phyloP scores from a whole-genome alignment of 2,888 invertebrate genomes.

The Pristionchus mayeri region DNA sequence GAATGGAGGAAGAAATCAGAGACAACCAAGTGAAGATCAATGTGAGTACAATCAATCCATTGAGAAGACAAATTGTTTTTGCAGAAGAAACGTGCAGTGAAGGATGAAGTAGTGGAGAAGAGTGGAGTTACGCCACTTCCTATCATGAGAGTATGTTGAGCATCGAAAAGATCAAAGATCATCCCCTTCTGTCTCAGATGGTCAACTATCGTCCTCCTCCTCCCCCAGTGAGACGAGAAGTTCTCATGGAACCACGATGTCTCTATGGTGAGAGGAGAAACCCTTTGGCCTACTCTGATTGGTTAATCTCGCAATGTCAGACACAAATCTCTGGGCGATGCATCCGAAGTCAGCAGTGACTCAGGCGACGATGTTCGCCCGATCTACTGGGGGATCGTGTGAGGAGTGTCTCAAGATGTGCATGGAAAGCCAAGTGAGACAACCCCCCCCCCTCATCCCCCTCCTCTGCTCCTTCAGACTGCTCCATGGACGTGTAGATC shows the following conservation, averaged over 20 bases:
- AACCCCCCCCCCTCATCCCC: no score
- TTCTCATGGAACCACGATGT: constrained; percentile 42
- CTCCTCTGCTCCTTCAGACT: background rate
- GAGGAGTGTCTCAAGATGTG: constrained; percentile 45
- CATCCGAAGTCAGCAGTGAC: constrained; percentile 49
- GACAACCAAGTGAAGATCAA: constrained; percentile 28
- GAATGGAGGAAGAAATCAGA: constrained; percentile 13
- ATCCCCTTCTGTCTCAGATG: background rate
- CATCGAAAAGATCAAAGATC: background rate
- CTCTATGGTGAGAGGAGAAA: background rate
- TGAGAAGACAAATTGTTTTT: background rate
- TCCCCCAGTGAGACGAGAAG: constrained; percentile 43
- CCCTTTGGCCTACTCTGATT: background rate
- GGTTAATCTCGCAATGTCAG: constrained; percentile 1
- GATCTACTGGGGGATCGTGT: constrained; percentile 47
- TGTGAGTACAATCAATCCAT: background rate
- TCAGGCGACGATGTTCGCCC: constrained; percentile 42
- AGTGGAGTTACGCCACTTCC: constrained; percentile 1
- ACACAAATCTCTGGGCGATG: constrained; percentile 40
- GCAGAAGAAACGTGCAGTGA: constrained; percentile 11
- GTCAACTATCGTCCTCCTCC: constrained; percentile 44
- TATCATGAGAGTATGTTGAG: constrained; percentile 16
- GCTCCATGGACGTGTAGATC: constrained; percentile 47
- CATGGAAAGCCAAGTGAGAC: background rate
- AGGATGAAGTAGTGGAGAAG: constrained; percentile 43